Evolutionary conservation across 1,140 invertebrate species (phyloP).

Genomic region (Conus betulinus): DNA sequence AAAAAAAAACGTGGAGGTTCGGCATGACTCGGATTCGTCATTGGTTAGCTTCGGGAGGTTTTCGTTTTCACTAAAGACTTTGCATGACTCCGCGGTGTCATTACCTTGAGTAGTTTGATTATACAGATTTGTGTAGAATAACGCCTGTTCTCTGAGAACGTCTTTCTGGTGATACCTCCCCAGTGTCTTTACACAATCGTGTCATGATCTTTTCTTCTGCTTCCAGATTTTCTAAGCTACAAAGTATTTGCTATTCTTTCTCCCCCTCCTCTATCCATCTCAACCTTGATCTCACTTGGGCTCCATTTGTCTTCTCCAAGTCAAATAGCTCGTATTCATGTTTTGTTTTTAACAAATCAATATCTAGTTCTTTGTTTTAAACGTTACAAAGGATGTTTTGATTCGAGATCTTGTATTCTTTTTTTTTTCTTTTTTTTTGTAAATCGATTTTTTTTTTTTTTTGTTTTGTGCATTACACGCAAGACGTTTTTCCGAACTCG

Average conservation of each 20-base stretch:
- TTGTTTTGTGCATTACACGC: too few relatives aligned
- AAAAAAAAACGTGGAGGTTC: too few relatives aligned
- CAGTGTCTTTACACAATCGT: neutral
- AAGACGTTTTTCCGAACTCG: neutral
- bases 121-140: neutral
- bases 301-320: neutral
- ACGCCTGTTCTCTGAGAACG: neutral
- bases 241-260: neutral
- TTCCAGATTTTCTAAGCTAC: neutral
- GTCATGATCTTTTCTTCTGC: neutral
- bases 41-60: neutral
- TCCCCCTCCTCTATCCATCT: neutral
- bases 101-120: neutral
- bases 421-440: too few relatives aligned
- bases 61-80: neutral
- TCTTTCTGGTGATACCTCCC: neutral
- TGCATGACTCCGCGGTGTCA: neutral
- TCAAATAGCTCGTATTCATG: neutral
- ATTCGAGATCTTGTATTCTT: too few relatives aligned
- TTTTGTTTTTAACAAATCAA: too few relatives aligned
- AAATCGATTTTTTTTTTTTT: too few relatives aligned
- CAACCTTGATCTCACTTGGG: constrained; percentile 9
- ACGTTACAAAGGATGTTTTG: too few relatives aligned
- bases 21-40: constrained; percentile 4
- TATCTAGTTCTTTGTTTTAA: too few relatives aligned